A percentile compares a stretch with the other conserved stretches of the same genome.
Conservation (phyloP, 2,888 invertebrate species). For the Chirona hameri region DNA sequence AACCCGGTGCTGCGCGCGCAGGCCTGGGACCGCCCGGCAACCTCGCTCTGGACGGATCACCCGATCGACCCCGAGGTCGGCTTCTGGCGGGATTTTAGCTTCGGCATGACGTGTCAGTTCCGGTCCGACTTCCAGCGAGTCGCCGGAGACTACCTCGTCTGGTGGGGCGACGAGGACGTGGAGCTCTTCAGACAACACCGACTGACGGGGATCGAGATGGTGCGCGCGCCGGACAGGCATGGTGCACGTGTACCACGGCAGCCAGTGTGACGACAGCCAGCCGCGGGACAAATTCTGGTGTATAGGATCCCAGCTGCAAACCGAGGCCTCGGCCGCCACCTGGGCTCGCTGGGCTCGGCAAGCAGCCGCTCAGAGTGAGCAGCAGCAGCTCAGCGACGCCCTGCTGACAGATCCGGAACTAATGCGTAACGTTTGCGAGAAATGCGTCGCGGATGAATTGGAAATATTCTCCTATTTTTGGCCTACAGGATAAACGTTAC, state of each 20-base stretch:
- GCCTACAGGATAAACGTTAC: too few species aligned
- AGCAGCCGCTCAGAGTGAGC: too few species aligned
- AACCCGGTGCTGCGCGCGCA: conserved; percentile 60
- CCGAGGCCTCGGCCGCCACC: conserved; percentile 71
- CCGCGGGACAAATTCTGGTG: conserved; percentile 72
- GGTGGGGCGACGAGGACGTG: conserved; percentile 78
- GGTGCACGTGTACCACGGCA: neutral
- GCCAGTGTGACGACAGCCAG: conserved; percentile 43
- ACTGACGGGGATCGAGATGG: neutral
- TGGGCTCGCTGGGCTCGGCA: conserved; percentile 65
- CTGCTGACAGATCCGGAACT: too few species aligned
- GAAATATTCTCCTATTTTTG: too few species aligned
- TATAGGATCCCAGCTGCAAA: conserved; percentile 66
- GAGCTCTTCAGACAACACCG: conserved; percentile 56
- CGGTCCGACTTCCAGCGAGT: conserved; percentile 63
- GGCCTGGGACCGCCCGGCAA: neutral
- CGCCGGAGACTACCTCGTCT: conserved; percentile 63
- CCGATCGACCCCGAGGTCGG: conserved; percentile 72
- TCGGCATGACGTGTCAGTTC: conserved; percentile 77
- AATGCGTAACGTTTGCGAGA: too few species aligned
- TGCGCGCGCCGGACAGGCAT: neutral
- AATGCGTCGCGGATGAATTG: too few species aligned
- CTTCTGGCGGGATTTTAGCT: conserved; percentile 77
- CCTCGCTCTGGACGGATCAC: conserved; percentile 51
- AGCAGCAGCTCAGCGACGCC: too few species aligned